Evolutionary conservation across 1,140 invertebrate species (phyloP).

Genomic region (Tribolium castaneum): DNA sequence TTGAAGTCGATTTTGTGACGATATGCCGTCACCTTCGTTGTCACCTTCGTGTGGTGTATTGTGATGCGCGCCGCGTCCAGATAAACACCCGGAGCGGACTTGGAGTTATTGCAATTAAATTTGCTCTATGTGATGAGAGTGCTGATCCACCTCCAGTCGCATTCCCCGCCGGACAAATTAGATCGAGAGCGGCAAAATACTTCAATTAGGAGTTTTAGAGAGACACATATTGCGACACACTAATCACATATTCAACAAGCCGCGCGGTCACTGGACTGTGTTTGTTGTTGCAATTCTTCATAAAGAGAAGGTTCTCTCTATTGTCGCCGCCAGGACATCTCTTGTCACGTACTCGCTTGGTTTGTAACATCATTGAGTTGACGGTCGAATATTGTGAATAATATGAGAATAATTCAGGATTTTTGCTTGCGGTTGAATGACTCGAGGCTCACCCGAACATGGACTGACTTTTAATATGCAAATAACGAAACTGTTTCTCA

Average conservation of each 20-base stretch:
- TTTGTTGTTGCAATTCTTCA: constrained; percentile 24
- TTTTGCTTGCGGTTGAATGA: constrained; percentile 35
- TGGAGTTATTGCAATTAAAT: not conserved
- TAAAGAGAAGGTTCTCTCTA: not conserved
- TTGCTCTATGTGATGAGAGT: not conserved
- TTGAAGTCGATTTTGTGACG: not conserved
- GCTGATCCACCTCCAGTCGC: constrained; percentile 13
- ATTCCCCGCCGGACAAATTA: constrained; percentile 27
- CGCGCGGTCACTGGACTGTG: constrained; percentile 25
- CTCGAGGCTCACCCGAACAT: constrained; percentile 10
- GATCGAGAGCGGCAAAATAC: constrained; percentile 1
- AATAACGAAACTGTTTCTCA: constrained; percentile 12
- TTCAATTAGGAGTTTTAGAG: constrained; percentile 17
- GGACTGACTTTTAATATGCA: constrained; percentile 32
- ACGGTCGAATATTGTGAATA: constrained; percentile 35
- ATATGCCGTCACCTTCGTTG: not conserved
- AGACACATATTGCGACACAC: constrained; percentile 17
- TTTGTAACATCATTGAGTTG: constrained; percentile 19
- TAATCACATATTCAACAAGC: constrained; percentile 17
- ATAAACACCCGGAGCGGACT: constrained; percentile 24
- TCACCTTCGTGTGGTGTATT: not conserved
- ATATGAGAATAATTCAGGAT: constrained; percentile 27
- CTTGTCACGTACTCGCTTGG: constrained; percentile 12
- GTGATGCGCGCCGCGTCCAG: not conserved
- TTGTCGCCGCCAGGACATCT: constrained; percentile 34